Percentiles rank a stretch among this genome's conserved stretches.
phyloP scores from a whole-genome alignment of 1,140 invertebrate genomes.

The Eumeta japonica region DNA sequence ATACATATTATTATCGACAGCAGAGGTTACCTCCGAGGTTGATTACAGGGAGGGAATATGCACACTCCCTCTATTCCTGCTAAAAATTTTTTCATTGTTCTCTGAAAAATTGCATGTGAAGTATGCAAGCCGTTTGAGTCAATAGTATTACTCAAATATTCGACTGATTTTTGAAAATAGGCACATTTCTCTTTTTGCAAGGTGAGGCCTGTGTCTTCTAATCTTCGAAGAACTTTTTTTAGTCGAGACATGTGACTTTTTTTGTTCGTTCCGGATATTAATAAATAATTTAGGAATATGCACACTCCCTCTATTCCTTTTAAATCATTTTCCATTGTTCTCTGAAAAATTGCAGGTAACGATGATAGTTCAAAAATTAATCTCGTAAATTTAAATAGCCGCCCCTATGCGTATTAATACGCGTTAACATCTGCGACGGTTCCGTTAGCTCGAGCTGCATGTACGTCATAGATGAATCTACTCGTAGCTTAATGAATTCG shows the following conservation, averaged over 20 bases:
- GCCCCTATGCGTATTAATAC: constrained; percentile 29
- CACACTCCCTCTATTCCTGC: too few relatives aligned
- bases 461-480: too few relatives aligned
- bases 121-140: constrained; percentile 16
- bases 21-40: too few relatives aligned
- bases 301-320: constrained; percentile 18
- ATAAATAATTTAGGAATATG: too few relatives aligned
- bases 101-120: too few relatives aligned
- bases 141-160: constrained; percentile 27
- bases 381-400: constrained; percentile 25
- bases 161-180: constrained; percentile 14
- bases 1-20: too few relatives aligned
- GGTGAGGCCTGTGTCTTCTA: constrained; percentile 12
- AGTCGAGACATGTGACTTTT: constrained; percentile 19
- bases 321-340: constrained; percentile 27
- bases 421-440: constrained; percentile 20
- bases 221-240: too few relatives aligned
- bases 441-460: too few relatives aligned
- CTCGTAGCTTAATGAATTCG: too few relatives aligned
- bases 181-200: too few relatives aligned
- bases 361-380: constrained; percentile 26
- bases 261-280: constrained; percentile 16
- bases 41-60: too few relatives aligned
- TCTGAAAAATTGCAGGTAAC: constrained; percentile 30
- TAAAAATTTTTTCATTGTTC: too few relatives aligned